These are phyloP conservation scores for Aphidius gifuensis DNA, from an alignment of 1,140 invertebrate species.

Conservation along the genomic window DNA sequence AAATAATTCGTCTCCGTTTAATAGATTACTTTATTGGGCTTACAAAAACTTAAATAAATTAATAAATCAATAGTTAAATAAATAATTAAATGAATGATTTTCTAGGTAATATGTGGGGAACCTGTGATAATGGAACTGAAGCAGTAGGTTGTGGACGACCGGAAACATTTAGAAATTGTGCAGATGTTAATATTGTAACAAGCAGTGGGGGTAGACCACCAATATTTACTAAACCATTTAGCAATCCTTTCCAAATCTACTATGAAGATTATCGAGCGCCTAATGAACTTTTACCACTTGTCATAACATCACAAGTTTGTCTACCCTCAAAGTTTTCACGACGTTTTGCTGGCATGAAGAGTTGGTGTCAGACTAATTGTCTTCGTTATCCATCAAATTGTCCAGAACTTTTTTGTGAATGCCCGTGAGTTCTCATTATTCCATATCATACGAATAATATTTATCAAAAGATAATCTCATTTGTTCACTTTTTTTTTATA, in stretches of 20 bases:
- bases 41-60: too few relatives aligned
- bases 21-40: too few relatives aligned
- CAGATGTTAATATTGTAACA: slow-evolving; percentile 76
- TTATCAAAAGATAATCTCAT: too few relatives aligned
- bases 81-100: too few relatives aligned
- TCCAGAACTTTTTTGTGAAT: slow-evolving; percentile 68
- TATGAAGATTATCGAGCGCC: slow-evolving; percentile 63
- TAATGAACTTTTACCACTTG: slow-evolving; percentile 65
- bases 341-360: slow-evolving; percentile 67
- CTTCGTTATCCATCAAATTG: slow-evolving; percentile 82
- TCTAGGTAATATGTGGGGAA: slow-evolving; percentile 83
- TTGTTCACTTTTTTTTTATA: slow-evolving; percentile 49
- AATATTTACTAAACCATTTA: slow-evolving; percentile 53
- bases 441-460: too few relatives aligned
- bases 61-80: too few relatives aligned
- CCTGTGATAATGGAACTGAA: slow-evolving; percentile 78
- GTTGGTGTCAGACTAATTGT: slow-evolving; percentile 83
- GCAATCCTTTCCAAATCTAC: slow-evolving; percentile 74
- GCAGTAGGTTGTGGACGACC: slow-evolving; percentile 80
- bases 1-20: too few relatives aligned
- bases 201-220: slow-evolving; percentile 68
- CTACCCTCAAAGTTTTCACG: slow-evolving; percentile 62
- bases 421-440: slow-evolving; percentile 88
- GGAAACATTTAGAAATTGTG: slow-evolving; percentile 86
- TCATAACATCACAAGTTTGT: slow-evolving; percentile 77